Conservation (phyloP, 2,797 vertebrate genomes). For the Aplochiton taeniatus region DNA sequence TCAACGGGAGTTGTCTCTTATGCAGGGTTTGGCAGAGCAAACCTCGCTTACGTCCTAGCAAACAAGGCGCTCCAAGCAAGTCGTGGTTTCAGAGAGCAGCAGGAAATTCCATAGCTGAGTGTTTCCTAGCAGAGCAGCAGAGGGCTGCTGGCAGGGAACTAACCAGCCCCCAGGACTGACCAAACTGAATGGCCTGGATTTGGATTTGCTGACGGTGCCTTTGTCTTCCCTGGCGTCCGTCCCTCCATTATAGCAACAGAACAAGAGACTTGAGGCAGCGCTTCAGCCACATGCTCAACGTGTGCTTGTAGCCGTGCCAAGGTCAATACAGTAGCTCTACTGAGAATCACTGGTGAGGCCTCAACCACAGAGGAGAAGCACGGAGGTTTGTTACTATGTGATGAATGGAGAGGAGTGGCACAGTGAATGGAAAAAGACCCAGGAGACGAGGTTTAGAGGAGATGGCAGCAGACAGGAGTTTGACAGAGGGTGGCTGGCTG, state of each 20-base stretch:
- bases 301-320: conserved; percentile 60
- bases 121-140: conserved; percentile 49
- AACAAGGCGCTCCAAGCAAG: conserved; percentile 37
- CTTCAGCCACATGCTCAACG: conserved; percentile 50
- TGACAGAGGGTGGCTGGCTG: conserved; percentile 32
- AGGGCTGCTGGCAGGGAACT: conserved; percentile 28
- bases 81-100: conserved; percentile 61
- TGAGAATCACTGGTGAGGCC: conserved; percentile 39
- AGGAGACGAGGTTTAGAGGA: conserved; percentile 2
- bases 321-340: conserved; percentile 50
- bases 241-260: conserved; percentile 65
- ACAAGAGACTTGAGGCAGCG: conserved; percentile 52
- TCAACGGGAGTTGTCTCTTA: conserved; percentile 33
- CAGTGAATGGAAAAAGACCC: conserved; percentile 11
- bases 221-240: conserved; percentile 47
- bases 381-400: conserved; percentile 11
- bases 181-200: conserved; percentile 46
- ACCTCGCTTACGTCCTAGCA: conserved; percentile 46
- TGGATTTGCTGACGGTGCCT: conserved; percentile 63
- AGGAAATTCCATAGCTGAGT: conserved; percentile 73
- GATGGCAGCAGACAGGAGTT: conserved; percentile 11
- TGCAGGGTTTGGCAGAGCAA: conserved; percentile 47
- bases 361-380: conserved; percentile 26
- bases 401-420: conserved; percentile 6
- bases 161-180: conserved; percentile 11